phyloP scores from a whole-genome alignment of 1,140 invertebrate genomes.

The Hylaeus anthracinus region DNA sequence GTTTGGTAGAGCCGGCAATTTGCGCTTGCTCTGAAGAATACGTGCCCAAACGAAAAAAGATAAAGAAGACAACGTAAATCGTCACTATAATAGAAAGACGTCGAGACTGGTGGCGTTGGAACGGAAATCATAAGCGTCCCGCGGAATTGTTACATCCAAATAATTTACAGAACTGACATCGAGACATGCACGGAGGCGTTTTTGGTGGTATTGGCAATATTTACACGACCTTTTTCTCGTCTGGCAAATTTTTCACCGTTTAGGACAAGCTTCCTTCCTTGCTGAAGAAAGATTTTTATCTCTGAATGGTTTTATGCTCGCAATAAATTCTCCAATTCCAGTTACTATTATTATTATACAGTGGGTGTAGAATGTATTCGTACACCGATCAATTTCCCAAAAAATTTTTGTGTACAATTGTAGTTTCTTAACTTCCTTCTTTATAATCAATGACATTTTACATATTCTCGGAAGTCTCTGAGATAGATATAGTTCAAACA shows the following conservation, averaged over 20 bases:
- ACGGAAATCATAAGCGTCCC: conserved; percentile 45
- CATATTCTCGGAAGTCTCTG: too few species aligned
- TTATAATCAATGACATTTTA: too few species aligned
- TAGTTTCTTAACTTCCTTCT: too few species aligned
- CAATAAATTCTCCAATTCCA: too few species aligned
- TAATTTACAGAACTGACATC: conserved; percentile 57
- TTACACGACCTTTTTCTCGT: conserved; percentile 17
- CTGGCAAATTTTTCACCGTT: conserved; percentile 16
- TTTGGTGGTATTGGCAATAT: conserved; percentile 30
- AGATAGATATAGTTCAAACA: too few species aligned
- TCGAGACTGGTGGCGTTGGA: conserved; percentile 51
- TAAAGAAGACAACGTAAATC: conserved; percentile 78
- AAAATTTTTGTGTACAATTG: too few species aligned
- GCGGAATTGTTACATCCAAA: conserved; percentile 1
- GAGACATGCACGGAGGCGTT: conserved; percentile 58
- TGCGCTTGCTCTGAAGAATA: conserved; percentile 81
- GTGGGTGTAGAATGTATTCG: too few species aligned
- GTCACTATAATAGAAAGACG: conserved; percentile 68
- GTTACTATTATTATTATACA: too few species aligned
- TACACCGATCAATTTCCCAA: too few species aligned
- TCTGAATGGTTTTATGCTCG: too few species aligned
- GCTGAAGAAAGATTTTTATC: too few species aligned
- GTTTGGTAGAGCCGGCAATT: conserved; percentile 80
- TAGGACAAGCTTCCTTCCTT: neutral
- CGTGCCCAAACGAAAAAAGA: conserved; percentile 78